These are phyloP conservation scores for Gallinago solitaria DNA, from an alignment of 2,797 vertebrate species.

Conservation along the genomic window DNA sequence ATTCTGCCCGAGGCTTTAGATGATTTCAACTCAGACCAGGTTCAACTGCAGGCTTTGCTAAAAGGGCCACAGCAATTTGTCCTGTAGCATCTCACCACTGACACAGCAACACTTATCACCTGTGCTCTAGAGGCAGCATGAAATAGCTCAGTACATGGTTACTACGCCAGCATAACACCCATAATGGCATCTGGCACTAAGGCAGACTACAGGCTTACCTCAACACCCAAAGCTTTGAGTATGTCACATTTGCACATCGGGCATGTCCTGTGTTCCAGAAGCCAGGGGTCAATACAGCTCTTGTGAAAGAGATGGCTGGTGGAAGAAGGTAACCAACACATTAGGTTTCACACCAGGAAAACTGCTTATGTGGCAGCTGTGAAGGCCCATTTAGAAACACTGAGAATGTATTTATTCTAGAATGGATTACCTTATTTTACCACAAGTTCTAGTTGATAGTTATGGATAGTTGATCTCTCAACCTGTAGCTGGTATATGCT, in stretches of 20 bases:
- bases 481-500: neutral
- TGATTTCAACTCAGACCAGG: neutral
- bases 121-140: neutral
- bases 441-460: neutral
- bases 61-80: neutral
- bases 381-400: neutral
- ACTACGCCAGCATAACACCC: accelerated
- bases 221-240: conserved; percentile 87
- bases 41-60: neutral
- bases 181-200: neutral
- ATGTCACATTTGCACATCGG: conserved; percentile 97
- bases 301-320: conserved; percentile 93
- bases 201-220: conserved; percentile 73
- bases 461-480: neutral
- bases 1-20: neutral
- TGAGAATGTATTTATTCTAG: neutral
- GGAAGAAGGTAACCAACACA: neutral
- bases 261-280: conserved; percentile 91
- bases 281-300: conserved; percentile 92
- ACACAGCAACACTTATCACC: neutral
- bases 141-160: neutral
- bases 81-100: neutral
- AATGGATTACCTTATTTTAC: neutral
- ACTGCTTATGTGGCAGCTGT: neutral
- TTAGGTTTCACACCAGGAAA: neutral